A percentile compares a stretch with the other conserved stretches of the same genome.
Conservation (phyloP, 2,113 vertebrate genomes). For the Galeopterus variegatus region DNA sequence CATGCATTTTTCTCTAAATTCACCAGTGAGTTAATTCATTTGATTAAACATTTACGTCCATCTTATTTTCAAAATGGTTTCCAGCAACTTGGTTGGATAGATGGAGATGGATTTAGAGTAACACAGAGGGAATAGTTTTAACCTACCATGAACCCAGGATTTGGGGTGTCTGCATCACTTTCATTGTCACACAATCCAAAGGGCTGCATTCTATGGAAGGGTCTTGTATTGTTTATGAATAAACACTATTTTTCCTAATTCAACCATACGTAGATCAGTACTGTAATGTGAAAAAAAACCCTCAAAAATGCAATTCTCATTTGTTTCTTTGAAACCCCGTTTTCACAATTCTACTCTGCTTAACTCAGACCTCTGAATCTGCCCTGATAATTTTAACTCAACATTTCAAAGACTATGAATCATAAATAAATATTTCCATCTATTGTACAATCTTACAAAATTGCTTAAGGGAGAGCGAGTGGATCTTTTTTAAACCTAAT, state of each 20-base stretch:
- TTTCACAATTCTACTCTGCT: constrained; percentile 39
- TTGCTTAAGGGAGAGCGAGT: background rate
- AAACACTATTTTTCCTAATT: background rate
- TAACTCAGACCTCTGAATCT: background rate
- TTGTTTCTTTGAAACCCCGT: background rate
- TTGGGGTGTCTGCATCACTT: background rate
- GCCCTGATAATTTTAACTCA: background rate
- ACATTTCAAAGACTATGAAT: constrained; percentile 29
- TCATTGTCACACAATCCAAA: background rate
- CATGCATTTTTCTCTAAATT: background rate
- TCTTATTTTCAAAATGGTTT: background rate
- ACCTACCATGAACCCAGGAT: background rate
- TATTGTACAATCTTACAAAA: constrained; percentile 2
- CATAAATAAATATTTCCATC: constrained; percentile 8
- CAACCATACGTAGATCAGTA: background rate
- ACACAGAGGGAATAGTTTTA: background rate
- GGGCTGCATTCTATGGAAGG: background rate
- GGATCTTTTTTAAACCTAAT: background rate
- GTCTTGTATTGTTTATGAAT: background rate
- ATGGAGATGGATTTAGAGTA: background rate
- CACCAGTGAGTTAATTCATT: background rate
- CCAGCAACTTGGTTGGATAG: background rate
- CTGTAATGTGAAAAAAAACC: background rate
- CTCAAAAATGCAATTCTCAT: background rate
- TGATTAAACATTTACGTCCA: background rate